phyloP scores from a whole-genome alignment of 2,113 vertebrate genomes.

The Tupaia tana region DNA sequence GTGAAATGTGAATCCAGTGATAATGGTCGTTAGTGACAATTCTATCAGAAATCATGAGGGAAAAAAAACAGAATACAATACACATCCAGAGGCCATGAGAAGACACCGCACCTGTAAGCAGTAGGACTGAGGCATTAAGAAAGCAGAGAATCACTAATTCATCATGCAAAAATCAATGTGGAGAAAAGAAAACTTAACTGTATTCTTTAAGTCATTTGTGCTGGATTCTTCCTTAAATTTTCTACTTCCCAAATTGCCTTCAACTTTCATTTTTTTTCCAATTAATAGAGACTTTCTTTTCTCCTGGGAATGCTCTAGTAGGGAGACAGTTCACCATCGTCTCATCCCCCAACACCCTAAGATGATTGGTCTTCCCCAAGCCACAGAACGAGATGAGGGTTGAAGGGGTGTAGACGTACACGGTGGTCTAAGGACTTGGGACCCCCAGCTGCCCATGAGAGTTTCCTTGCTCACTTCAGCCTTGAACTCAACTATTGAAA shows the following conservation, averaged over 20 bases:
- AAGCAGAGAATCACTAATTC: too few relatives aligned
- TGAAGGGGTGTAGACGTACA: background rate
- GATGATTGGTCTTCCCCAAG: background rate
- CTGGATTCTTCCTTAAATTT: background rate
- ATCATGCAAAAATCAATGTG: background rate
- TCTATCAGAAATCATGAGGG: background rate
- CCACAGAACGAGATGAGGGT: accelerated
- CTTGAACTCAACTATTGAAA: background rate
- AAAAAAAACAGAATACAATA: too few relatives aligned
- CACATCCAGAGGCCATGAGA: background rate
- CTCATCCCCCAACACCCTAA: background rate
- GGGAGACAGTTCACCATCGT: too few relatives aligned
- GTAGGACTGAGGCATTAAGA: accelerated
- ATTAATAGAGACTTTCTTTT: background rate
- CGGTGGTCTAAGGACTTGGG: too few relatives aligned
- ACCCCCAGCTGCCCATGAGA: background rate
- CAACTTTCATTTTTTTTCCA: too few relatives aligned
- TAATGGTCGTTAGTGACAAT: background rate
- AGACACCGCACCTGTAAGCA: too few relatives aligned
- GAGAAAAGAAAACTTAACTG: background rate
- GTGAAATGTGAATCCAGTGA: background rate
- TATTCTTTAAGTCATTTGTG: too few relatives aligned
- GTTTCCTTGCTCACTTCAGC: background rate
- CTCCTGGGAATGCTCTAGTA: background rate
- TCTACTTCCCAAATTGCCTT: background rate